A percentile compares a stretch with the other conserved stretches of the same genome.
Evolutionary conservation across 2,113 vertebrate species (phyloP).

Genomic region (Actenoides lindsayi): DNA sequence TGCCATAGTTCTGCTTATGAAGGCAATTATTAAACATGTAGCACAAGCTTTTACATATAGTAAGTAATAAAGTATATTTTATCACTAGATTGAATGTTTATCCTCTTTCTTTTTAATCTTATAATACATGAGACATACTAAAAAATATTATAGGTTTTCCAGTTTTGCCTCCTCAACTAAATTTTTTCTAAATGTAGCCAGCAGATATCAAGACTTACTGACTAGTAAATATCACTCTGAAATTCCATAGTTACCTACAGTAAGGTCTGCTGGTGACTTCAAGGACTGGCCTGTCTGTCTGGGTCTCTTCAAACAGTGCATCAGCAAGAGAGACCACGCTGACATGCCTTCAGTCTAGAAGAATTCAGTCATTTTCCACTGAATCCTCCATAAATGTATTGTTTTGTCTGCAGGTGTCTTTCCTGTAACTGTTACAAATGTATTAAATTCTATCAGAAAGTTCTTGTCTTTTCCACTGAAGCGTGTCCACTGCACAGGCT

Average conservation of each 20-base stretch:
- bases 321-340: background rate
- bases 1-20: background rate
- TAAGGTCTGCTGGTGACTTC: background rate
- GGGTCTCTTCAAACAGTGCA: background rate
- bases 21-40: background rate
- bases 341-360: background rate
- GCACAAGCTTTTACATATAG: background rate
- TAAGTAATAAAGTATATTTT: background rate
- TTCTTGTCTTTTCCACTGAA: background rate
- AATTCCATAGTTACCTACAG: background rate
- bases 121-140: background rate
- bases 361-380: background rate
- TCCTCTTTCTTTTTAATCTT: background rate
- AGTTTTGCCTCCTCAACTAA: background rate
- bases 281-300: background rate
- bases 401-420: conserved; percentile 13
- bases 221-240: background rate
- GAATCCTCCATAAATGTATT: background rate
- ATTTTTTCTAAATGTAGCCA: background rate
- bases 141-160: background rate
- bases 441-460: background rate
- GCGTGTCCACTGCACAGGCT: background rate
- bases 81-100: background rate
- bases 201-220: background rate
- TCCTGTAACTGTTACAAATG: background rate